Percentiles rank a stretch among this genome's conserved stretches.
Evolutionary conservation across 2,888 invertebrate genomes (phyloP).

Genomic region (Halictus quadricinctus): DNA sequence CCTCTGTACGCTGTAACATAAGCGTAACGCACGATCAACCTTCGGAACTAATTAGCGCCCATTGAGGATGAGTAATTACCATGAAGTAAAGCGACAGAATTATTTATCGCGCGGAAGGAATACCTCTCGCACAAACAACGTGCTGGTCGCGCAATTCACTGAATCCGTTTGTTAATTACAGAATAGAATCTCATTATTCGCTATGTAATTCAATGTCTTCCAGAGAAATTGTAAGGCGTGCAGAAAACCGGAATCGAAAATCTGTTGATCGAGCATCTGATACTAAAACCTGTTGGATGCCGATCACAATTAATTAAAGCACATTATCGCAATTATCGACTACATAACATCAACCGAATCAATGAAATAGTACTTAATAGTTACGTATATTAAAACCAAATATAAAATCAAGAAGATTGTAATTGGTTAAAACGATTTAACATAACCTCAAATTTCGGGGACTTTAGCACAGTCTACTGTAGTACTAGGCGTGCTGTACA

Average conservation of each 20-base stretch:
- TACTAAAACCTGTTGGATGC: neutral
- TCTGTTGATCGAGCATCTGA: neutral
- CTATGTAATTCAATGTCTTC: slow-evolving; percentile 9
- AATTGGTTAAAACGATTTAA: no score
- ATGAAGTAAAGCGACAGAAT: slow-evolving; percentile 6
- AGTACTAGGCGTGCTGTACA: no score
- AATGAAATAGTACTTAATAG: neutral
- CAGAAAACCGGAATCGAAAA: neutral
- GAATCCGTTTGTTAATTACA: slow-evolving; percentile 35
- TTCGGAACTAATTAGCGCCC: neutral
- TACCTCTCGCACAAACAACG: slow-evolving; percentile 3
- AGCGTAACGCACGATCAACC: neutral
- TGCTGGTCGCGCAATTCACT: neutral
- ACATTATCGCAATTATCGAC: neutral
- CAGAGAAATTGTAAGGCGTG: neutral
- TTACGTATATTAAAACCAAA: neutral
- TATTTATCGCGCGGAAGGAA: slow-evolving; percentile 20
- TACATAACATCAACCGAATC: neutral
- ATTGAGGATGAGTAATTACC: slow-evolving; percentile 11
- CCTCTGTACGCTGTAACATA: neutral
- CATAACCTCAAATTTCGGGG: no score
- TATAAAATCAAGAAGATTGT: no score
- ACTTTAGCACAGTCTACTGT: no score
- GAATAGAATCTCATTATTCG: slow-evolving; percentile 6
- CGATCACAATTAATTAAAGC: neutral